Evolutionary conservation across 2,113 vertebrate species (phyloP).

Genomic region (Boulengeromyrus knoepffleri): DNA sequence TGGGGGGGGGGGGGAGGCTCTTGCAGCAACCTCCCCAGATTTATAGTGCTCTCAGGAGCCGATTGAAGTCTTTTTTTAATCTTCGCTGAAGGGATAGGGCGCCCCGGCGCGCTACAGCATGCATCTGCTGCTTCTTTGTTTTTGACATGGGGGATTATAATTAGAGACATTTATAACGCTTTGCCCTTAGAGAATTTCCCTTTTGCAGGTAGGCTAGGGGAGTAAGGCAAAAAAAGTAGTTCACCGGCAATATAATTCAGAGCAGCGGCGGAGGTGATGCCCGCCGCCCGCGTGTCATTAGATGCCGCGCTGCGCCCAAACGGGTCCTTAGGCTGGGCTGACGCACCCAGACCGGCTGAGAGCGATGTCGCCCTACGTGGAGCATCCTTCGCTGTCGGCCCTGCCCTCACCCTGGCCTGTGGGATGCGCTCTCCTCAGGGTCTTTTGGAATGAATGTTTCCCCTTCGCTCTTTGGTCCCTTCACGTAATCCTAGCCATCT

Average conservation of each 20-base stretch:
- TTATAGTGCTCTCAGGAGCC: neutral
- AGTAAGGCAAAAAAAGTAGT: neutral
- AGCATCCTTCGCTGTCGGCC: neutral
- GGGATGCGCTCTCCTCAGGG: neutral
- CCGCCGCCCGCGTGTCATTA: neutral
- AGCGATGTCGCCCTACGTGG: neutral
- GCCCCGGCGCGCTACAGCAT: neutral
- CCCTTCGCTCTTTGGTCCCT: neutral
- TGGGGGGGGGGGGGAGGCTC: neutral
- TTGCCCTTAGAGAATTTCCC: neutral
- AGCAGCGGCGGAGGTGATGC: neutral
- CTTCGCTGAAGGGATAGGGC: neutral
- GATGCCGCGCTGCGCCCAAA: neutral
- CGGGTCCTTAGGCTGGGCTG: too few relatives aligned
- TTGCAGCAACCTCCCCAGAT: slow-evolving; percentile 6
- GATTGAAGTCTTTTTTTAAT: neutral
- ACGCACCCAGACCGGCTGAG: neutral
- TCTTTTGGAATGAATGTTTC: neutral
- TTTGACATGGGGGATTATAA: neutral
- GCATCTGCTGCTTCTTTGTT: neutral
- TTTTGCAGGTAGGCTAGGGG: neutral
- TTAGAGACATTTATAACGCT: neutral
- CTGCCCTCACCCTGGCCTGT: too few relatives aligned
- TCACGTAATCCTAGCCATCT: neutral
- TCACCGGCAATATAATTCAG: neutral